A percentile compares a stretch with the other conserved stretches of the same genome.
Evolutionary conservation across 2,888 invertebrate genomes (phyloP).

Genomic region (Dynastes hyllus): DNA sequence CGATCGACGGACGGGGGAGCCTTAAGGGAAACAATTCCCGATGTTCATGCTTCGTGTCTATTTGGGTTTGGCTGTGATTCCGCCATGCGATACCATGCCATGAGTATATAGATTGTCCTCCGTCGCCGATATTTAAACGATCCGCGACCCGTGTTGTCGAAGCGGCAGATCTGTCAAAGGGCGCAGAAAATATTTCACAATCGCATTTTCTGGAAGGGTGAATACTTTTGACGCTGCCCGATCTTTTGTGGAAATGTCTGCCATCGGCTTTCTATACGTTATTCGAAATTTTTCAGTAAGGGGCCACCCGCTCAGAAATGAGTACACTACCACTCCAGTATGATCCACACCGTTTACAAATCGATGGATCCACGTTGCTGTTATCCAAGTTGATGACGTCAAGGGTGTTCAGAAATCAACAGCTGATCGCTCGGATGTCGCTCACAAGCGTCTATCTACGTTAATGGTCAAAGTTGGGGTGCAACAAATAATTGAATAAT

Average conservation of each 20-base stretch:
- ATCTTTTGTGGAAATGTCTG: constrained; percentile 13
- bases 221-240: constrained; percentile 14
- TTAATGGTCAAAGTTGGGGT: too few species aligned
- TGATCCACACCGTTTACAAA: too few species aligned
- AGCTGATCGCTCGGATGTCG: too few species aligned
- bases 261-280: too few species aligned
- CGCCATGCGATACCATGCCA: background rate
- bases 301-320: too few species aligned
- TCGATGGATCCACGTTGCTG: too few species aligned
- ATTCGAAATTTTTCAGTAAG: too few species aligned
- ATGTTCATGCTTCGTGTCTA: background rate
- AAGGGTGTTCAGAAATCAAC: too few species aligned
- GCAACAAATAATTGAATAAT: too few species aligned
- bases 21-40: constrained; percentile 15
- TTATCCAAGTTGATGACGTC: too few species aligned
- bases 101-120: constrained; percentile 7
- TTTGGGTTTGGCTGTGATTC: background rate
- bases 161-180: constrained; percentile 15
- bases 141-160: background rate
- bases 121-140: constrained; percentile 26
- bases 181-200: constrained; percentile 18
- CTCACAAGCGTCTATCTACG: too few species aligned
- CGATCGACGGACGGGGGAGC: background rate
- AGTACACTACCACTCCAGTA: too few species aligned
- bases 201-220: constrained; percentile 30